These are phyloP conservation scores for Drosophila sordidula DNA, from an alignment of 2,888 invertebrate species.

Conservation along the genomic window DNA sequence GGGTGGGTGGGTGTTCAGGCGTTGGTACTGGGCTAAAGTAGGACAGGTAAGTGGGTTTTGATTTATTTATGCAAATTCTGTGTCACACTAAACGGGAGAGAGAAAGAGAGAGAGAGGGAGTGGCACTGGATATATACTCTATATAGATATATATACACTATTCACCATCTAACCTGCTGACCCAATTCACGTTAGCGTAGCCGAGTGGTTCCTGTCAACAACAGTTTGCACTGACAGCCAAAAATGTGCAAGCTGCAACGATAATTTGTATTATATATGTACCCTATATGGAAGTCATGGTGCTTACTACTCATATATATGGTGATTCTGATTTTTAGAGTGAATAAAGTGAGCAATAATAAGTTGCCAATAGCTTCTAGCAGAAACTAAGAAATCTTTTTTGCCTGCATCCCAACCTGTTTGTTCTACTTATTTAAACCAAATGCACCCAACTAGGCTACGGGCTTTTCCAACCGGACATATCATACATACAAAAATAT, in stretches of 20 bases:
- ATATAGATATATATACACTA: background rate
- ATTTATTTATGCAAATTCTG: constrained; percentile 63
- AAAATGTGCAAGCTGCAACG: background rate
- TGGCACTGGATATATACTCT: background rate
- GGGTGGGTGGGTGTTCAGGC: background rate
- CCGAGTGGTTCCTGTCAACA: background rate
- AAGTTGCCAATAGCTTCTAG: too few species aligned
- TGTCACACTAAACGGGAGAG: constrained; percentile 6
- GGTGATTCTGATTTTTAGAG: too few species aligned
- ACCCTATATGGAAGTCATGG: background rate
- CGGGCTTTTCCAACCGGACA: too few species aligned
- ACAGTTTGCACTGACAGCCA: background rate
- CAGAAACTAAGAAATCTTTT: too few species aligned
- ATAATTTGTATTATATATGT: background rate
- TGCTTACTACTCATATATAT: too few species aligned
- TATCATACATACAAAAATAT: too few species aligned
- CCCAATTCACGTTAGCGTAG: constrained; percentile 27
- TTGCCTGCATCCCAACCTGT: too few species aligned
- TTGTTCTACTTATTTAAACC: too few species aligned
- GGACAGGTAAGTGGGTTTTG: constrained; percentile 42
- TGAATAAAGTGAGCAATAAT: too few species aligned
- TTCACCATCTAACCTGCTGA: constrained; percentile 32
- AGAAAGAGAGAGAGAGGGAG: background rate
- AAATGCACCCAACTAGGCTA: too few species aligned
- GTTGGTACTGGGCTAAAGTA: constrained; percentile 14